Percentiles rank a stretch among this genome's conserved stretches.
Evolutionary conservation across 2,888 invertebrate species (phyloP).

Genomic region (Pachymerium ferrugineum): DNA sequence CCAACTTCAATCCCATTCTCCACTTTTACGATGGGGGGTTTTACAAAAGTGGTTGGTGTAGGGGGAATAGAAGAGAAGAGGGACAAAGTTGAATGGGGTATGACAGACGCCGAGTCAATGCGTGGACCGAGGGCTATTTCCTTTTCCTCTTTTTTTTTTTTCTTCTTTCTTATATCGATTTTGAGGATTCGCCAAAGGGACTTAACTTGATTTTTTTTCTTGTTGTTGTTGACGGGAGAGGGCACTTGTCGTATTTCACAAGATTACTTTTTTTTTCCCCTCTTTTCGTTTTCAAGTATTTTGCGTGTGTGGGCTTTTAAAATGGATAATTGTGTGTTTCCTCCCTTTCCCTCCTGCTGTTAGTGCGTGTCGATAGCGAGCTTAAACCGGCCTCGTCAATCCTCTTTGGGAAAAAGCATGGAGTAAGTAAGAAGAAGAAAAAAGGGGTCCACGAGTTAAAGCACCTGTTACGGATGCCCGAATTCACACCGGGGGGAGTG

Average conservation of each 20-base stretch:
- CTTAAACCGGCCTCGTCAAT: conserved; percentile 31
- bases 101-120: not conserved
- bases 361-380: conserved; percentile 32
- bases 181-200: not conserved
- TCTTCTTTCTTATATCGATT: not conserved
- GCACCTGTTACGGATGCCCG: conserved; percentile 33
- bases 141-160: not conserved
- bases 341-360: conserved; percentile 22
- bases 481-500: conserved; percentile 27
- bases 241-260: not conserved
- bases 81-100: not conserved
- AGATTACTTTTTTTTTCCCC: not conserved
- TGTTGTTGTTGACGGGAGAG: not conserved
- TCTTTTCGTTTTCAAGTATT: not conserved
- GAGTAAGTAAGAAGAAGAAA: not conserved
- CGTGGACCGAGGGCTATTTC: not conserved
- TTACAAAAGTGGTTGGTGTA: too few species aligned
- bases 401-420: conserved; percentile 31
- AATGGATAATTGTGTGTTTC: conserved; percentile 30
- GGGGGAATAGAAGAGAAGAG: too few species aligned
- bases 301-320: conserved; percentile 21
- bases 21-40: too few species aligned
- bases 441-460: not conserved
- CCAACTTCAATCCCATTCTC: too few species aligned
- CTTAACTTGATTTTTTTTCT: not conserved